Percentiles rank a stretch among this genome's conserved stretches.
phyloP scores from a whole-genome alignment of 1,140 invertebrate species.

The Meloidogyne exigua region DNA sequence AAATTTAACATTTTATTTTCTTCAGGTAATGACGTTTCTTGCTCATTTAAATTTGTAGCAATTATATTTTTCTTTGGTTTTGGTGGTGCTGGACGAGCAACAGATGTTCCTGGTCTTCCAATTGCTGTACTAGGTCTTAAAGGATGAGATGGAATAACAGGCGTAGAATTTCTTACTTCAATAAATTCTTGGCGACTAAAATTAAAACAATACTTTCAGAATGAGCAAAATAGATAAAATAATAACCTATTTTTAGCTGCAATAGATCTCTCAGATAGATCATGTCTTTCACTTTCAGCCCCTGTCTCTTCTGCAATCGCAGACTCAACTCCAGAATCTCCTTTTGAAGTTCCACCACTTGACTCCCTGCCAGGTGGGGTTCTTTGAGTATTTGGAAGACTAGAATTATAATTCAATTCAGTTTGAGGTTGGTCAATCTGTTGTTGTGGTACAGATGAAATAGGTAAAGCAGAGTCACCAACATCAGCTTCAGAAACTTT shows the following conservation, averaged over 20 bases:
- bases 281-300: constrained; percentile 41
- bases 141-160: background rate
- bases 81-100: constrained; percentile 42
- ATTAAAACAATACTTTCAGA: background rate
- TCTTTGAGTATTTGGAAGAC: background rate
- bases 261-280: background rate
- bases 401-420: background rate
- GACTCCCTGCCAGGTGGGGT: constrained; percentile 43
- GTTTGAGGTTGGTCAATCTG: background rate
- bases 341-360: constrained; percentile 52
- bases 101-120: constrained; percentile 48
- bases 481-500: background rate
- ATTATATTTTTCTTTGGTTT: constrained; percentile 45
- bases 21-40: background rate
- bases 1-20: constrained; percentile 26
- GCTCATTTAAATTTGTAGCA: constrained; percentile 9
- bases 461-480: background rate
- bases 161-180: constrained; percentile 6
- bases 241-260: background rate
- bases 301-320: constrained; percentile 49
- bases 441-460: background rate
- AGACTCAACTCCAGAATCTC: constrained; percentile 41
- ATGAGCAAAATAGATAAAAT: background rate
- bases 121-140: constrained; percentile 33
- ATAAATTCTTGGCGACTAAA: constrained; percentile 21